phyloP scores from a whole-genome alignment of 1,140 invertebrate species.

The Penaeus japonicus region DNA sequence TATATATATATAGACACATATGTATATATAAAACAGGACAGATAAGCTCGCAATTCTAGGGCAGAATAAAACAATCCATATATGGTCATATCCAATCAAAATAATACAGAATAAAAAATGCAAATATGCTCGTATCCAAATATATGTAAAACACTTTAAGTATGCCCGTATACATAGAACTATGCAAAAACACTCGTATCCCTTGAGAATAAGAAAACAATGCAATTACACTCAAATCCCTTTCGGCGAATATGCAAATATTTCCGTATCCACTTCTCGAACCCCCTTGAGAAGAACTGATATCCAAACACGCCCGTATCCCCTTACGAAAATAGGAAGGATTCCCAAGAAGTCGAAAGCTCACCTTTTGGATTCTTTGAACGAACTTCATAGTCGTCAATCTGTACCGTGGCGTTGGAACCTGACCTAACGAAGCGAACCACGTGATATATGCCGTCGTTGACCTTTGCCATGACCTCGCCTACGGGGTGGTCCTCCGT shows the following conservation, averaged over 20 bases:
- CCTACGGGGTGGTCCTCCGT: conserved; percentile 90
- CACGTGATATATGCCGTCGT: conserved; percentile 93
- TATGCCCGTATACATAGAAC: neutral
- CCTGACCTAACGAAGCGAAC: conserved; percentile 87
- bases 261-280: too few relatives aligned
- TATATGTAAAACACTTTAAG: neutral
- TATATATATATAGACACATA: neutral
- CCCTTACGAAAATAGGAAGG: neutral
- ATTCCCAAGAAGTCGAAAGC: neutral
- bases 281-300: too few relatives aligned
- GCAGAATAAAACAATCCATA: too few relatives aligned
- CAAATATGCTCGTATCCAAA: neutral
- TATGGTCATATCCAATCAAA: too few relatives aligned
- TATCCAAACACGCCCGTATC: too few relatives aligned
- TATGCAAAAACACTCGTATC: too few relatives aligned
- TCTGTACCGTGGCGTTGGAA: conserved; percentile 87
- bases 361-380: conserved; percentile 74
- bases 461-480: conserved; percentile 81
- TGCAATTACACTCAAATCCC: too few relatives aligned
- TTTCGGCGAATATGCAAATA: too few relatives aligned
- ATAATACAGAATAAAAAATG: too few relatives aligned
- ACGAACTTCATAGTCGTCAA: conserved; percentile 89
- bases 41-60: too few relatives aligned
- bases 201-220: too few relatives aligned
- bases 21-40: neutral